These are phyloP conservation scores for Nothoprocta perdicaria DNA, from an alignment of 2,113 vertebrate species.

Conservation along the genomic window DNA sequence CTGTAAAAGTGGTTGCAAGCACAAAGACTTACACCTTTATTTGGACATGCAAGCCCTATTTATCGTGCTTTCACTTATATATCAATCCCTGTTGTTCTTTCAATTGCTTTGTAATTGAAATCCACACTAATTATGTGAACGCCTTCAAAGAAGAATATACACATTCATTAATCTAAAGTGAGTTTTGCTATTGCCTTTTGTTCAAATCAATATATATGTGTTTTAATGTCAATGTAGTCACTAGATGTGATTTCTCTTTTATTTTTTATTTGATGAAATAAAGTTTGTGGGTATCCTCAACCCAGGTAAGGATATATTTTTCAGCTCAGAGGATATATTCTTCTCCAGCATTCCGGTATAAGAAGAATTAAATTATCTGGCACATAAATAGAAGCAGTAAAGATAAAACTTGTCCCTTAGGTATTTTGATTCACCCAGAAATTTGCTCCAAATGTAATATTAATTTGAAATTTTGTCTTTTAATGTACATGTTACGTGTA, in stretches of 20 bases:
- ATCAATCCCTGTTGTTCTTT: not conserved
- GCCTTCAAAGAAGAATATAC: not conserved
- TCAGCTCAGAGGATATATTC: no score
- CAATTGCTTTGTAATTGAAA: constrained; percentile 15
- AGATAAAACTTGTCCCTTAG: not conserved
- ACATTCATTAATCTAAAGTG: not conserved
- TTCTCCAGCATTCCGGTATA: no score
- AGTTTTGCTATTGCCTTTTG: not conserved
- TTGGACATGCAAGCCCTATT: not conserved
- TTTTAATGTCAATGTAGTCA: not conserved
- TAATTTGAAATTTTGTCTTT: not conserved
- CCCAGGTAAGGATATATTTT: no score
- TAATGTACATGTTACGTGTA: not conserved
- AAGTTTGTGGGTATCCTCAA: not conserved
- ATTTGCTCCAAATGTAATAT: not conserved
- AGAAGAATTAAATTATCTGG: not conserved
- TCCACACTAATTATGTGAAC: not conserved
- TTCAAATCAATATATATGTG: not conserved
- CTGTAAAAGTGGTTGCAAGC: not conserved
- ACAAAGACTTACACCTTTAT: not conserved
- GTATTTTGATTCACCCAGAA: not conserved
- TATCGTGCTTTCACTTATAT: not conserved
- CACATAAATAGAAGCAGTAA: not conserved
- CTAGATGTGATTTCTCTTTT: not conserved
- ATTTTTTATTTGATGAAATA: not conserved